Conservation (phyloP, 2,797 vertebrate species). For the Ctenopoma multispine region DNA sequence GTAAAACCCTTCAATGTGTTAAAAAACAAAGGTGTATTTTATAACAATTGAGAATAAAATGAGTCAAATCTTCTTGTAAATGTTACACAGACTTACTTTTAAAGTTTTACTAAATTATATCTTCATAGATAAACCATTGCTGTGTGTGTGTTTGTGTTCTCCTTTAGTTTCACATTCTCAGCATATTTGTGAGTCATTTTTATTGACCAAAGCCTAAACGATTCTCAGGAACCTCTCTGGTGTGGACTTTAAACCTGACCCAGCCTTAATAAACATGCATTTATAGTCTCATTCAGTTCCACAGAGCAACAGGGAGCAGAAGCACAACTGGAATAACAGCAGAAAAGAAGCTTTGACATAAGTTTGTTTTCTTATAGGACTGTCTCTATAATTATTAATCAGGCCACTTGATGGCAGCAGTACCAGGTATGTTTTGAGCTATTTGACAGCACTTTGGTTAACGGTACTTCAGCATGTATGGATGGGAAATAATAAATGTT, state of each 20-base stretch:
- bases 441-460: neutral
- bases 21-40: too few species aligned
- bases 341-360: neutral
- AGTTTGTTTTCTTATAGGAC: neutral
- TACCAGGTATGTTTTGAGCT: slow-evolving; percentile 20
- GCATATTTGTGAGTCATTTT: neutral
- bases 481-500: neutral
- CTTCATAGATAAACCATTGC: too few species aligned
- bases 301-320: neutral
- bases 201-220: slow-evolving; percentile 4
- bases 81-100: too few species aligned
- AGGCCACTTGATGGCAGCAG: slow-evolving; percentile 12
- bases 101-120: too few species aligned
- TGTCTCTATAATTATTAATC: neutral
- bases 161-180: too few species aligned
- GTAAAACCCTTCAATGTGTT: too few species aligned
- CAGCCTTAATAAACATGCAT: neutral
- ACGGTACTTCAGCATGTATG: neutral
- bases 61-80: too few species aligned
- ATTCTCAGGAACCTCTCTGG: slow-evolving; percentile 27
- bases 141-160: too few species aligned
- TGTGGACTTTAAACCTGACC: slow-evolving; percentile 43
- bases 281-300: neutral
- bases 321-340: neutral
- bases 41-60: too few species aligned